Conservation (phyloP, 1,140 invertebrate species). For the Microplitis mediator region DNA sequence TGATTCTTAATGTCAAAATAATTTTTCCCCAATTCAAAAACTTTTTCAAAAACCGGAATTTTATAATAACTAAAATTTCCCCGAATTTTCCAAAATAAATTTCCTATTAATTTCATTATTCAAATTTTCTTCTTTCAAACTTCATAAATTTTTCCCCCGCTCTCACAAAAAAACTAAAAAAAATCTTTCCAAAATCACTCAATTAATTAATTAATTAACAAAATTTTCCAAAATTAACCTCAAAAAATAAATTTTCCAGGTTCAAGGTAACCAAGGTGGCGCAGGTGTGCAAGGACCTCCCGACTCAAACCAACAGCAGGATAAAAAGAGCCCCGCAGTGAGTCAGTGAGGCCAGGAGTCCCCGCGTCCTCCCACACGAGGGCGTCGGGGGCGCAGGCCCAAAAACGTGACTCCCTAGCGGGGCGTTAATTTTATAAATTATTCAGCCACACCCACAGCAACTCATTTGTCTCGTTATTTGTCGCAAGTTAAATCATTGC, state of each 20-base stretch:
- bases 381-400: slow-evolving; percentile 64
- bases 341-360: slow-evolving; percentile 71
- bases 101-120: too few relatives aligned
- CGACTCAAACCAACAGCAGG: slow-evolving; percentile 72
- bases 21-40: too few relatives aligned
- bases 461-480: neutral
- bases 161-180: too few relatives aligned
- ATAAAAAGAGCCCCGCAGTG: slow-evolving; percentile 82
- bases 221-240: too few relatives aligned
- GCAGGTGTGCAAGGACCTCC: slow-evolving; percentile 64
- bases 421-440: slow-evolving; percentile 56
- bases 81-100: too few relatives aligned
- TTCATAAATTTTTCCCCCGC: too few relatives aligned
- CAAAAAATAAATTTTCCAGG: slow-evolving; percentile 42
- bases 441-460: neutral
- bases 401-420: slow-evolving; percentile 64
- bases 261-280: slow-evolving; percentile 60
- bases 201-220: too few relatives aligned
- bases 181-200: too few relatives aligned
- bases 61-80: too few relatives aligned
- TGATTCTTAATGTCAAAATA: too few relatives aligned
- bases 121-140: too few relatives aligned
- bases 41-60: too few relatives aligned
- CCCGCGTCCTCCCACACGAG: slow-evolving; percentile 62
- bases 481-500: neutral